phyloP scores from a whole-genome alignment of 2,113 vertebrate genomes.

The Apistogramma diplotaenia region DNA sequence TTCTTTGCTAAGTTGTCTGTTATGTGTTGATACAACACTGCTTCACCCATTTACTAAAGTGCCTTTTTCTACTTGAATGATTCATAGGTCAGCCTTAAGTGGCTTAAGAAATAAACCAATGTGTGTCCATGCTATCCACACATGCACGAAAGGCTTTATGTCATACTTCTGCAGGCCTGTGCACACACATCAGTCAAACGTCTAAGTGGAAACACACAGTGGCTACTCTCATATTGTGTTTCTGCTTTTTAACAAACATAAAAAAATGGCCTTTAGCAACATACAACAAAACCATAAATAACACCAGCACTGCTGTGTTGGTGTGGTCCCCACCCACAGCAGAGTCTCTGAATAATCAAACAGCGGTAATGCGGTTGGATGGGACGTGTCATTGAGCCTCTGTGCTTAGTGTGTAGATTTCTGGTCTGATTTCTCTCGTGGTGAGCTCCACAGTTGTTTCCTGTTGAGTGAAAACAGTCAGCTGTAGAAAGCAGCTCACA shows the following conservation, averaged over 20 bases:
- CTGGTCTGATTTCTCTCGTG: background rate
- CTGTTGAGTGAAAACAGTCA: background rate
- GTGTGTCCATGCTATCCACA: background rate
- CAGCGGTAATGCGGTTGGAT: background rate
- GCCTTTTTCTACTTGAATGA: background rate
- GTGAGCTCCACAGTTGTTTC: background rate
- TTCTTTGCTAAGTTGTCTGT: background rate
- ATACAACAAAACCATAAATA: background rate
- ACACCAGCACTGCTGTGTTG: background rate
- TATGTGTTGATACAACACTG: background rate
- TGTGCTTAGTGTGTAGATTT: background rate
- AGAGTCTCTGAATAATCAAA: background rate
- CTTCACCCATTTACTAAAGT: background rate
- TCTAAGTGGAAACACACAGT: background rate
- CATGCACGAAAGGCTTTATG: background rate
- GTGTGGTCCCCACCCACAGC: background rate
- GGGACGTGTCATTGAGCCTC: background rate
- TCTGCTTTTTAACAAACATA: background rate
- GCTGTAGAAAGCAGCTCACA: background rate
- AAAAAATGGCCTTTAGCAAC: background rate
- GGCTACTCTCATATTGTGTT: background rate
- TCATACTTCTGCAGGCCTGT: background rate
- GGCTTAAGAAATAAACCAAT: fast-evolving
- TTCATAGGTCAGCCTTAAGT: background rate
- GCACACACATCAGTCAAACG: background rate